Evolutionary conservation across 2,113 vertebrate genomes (phyloP), one percentile per base, ranked within the genome.

Genomic region (Neodontobutis hainanensis): DNA sequence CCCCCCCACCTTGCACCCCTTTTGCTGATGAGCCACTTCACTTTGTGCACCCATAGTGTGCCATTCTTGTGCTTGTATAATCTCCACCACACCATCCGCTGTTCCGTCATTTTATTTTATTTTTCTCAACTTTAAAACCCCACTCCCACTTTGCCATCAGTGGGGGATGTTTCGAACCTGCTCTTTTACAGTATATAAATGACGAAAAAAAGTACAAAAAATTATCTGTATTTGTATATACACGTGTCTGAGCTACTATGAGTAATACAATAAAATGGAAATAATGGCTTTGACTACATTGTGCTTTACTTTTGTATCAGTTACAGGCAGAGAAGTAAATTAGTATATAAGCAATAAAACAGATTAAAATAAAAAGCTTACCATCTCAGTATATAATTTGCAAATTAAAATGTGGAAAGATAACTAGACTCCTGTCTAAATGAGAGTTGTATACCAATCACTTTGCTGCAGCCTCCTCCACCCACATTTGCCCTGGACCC

Each of bases 161-260:
- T 87, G 94, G 95, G 94, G 73, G 75, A 92, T 93, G 92, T 94
- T 92, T 95, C 95, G 94, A 92, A 96, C 93, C 94, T 94, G 95
- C 95, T 95, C 90, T 94, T 90, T 90, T 89, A 85, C 94, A 94
- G 93, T 95, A 97, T 97, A 96, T 94, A 94, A 95, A 94, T 78
- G 61, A 91, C 62, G n/a, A 84, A 87, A 61, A 79, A 78, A 89
- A 85, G 89, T 93, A 86, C 94, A 87, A 94, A 94, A 94, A 94
- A 87, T 83, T 71, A 88, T 90, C 95, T 98, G 95, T 98, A 95
- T 98, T 97, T 98, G 97, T 99, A 98, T 96, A 98, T 98, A 97
- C 95, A 98, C 92, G 85, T 98, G 97, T 97, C 96, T 94, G 92
- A 96, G 95, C 95, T 95, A 94, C 91, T 96, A 98, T 96, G 95